Evolutionary conservation across 1,140 invertebrate genomes (phyloP), one percentile per base, ranked within the genome.

Genomic region (Spodoptera frugiperda): DNA sequence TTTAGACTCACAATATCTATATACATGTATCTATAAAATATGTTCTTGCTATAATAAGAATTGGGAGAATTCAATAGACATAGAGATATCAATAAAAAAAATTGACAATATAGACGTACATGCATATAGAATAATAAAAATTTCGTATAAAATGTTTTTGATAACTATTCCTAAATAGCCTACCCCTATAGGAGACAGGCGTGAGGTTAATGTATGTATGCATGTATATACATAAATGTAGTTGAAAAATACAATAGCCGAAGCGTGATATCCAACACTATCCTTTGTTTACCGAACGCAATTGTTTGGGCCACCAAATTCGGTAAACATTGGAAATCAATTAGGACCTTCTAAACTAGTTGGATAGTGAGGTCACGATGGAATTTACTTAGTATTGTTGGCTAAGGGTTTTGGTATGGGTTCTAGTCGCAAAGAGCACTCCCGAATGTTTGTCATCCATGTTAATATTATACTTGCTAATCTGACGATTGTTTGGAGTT

Each of bases 291-390:
- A n/a, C 57, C 30, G 48, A 75, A 75, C 30, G 19, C 67, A 51
- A 75, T 65, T 65, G 72, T 75, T 54, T 30, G 48, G 21, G 49
- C 17, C 12, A 14, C 48, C 48, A 15, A 67, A 53, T 53, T 49
- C 72, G 25, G 70, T 78, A 78, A 78, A 78, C 77, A 78, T 65
- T 74, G 77, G 54, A 78, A 78, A 78, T 78, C 77, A 78, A 78
- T 78, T 78, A 78, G 71, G 53, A 75, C n/a, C 72, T 33, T 9
- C 55, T 30, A 25, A 75, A 75, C 59, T 75, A 65, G 46, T 61
- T 39, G 46, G 59, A 61, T 61, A 17, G 57, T 53, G 59, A 53
- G 48, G 72, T 75, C 72, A 75, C 39, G 63, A 19, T 65, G 39
- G n/a, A 63, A 63, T 75, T 65, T 75, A 75, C 72, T 44, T 46